Conservation (phyloP, 2,888 invertebrate genomes). For the Melanophora roralis region DNA sequence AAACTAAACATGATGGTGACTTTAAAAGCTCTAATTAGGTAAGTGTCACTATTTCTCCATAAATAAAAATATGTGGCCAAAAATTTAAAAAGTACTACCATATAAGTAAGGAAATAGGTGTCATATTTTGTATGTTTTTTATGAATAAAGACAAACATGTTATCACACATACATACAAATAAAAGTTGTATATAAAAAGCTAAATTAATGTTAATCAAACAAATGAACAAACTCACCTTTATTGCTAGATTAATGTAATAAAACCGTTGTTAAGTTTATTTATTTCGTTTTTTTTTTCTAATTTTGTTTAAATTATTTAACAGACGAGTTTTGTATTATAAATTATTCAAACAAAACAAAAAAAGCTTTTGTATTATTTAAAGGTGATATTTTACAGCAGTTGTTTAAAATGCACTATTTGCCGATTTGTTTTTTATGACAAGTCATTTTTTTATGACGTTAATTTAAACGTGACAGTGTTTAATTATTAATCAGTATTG, state of each 20-base stretch:
- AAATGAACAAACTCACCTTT: conserved; percentile 8
- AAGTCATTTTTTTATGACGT: conserved; percentile 8
- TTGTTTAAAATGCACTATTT: conserved; percentile 9
- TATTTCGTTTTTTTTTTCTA: neutral
- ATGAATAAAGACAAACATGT: neutral
- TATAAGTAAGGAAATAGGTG: no score
- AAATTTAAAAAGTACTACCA: no score
- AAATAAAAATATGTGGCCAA: no score
- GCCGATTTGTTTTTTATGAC: neutral
- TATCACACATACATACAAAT: neutral
- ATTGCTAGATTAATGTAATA: neutral
- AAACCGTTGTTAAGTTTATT: neutral
- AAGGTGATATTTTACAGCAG: neutral
- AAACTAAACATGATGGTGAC: neutral
- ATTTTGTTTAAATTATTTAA: neutral
- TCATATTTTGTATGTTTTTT: neutral
- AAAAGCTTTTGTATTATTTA: neutral
- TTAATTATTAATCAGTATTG: conserved; percentile 15
- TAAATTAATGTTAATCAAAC: neutral
- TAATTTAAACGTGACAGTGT: conserved; percentile 35
- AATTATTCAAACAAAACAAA: conserved; percentile 4
- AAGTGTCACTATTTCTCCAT: no score
- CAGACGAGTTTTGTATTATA: neutral
- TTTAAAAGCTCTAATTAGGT: neutral
- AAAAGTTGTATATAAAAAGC: neutral